phyloP scores from a whole-genome alignment of 2,888 invertebrate species.

The Drosophila cognata region DNA sequence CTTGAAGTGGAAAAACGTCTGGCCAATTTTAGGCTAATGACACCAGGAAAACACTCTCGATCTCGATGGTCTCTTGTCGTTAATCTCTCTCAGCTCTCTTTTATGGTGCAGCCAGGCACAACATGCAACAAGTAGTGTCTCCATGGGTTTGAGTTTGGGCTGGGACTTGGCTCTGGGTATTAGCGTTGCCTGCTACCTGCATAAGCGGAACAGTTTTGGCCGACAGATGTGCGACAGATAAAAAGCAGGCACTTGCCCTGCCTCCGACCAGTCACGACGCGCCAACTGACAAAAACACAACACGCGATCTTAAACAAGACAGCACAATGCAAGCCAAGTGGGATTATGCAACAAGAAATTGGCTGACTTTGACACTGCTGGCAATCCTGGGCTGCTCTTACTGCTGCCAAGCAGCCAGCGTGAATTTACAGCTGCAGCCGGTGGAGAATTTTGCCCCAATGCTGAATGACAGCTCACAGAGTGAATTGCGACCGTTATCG shows the following conservation, averaged over 20 bases:
- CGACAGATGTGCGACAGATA: slow-evolving; percentile 66
- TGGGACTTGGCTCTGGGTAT: neutral
- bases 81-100: slow-evolving; percentile 38
- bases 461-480: slow-evolving; percentile 35
- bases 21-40: slow-evolving; percentile 75
- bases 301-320: slow-evolving; percentile 57
- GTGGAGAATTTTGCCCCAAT: slow-evolving; percentile 18
- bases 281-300: slow-evolving; percentile 30
- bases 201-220: slow-evolving; percentile 58
- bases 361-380: slow-evolving; percentile 26
- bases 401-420: slow-evolving; percentile 47
- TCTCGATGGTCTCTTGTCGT: slow-evolving; percentile 18
- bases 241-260: slow-evolving; percentile 56
- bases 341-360: slow-evolving; percentile 42
- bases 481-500: slow-evolving; percentile 52
- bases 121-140: slow-evolving; percentile 25
- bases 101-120: slow-evolving; percentile 72
- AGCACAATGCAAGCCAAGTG: slow-evolving; percentile 48
- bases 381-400: slow-evolving; percentile 4
- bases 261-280: slow-evolving; percentile 70
- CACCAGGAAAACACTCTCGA: slow-evolving; percentile 73
- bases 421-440: slow-evolving; percentile 28
- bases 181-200: slow-evolving; percentile 48
- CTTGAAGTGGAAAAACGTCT: slow-evolving; percentile 67
- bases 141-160: slow-evolving; percentile 9